Conservation (phyloP, 2,797 vertebrate genomes). For the Chelon labrosus region DNA sequence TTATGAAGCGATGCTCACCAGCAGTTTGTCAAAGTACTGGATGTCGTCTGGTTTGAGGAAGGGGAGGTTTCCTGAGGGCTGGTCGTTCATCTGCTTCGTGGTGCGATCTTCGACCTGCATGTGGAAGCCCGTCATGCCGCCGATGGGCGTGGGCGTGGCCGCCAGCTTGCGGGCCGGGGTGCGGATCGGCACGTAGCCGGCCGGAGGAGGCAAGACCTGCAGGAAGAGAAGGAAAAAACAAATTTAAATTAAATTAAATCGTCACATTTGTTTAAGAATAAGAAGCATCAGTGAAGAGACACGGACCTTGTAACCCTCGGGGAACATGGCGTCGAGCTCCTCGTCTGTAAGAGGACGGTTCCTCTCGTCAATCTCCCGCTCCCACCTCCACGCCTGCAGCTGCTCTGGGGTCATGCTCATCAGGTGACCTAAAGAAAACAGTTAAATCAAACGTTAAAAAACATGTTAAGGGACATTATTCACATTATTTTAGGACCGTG, state of each 20-base stretch:
- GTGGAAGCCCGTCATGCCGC: slow-evolving; percentile 98
- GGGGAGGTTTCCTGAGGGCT: slow-evolving; percentile 97
- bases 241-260: no score
- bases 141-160: slow-evolving; percentile 96
- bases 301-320: slow-evolving; percentile 96
- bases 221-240: neutral
- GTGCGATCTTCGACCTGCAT: slow-evolving; percentile 97
- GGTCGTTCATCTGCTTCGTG: slow-evolving; percentile 97
- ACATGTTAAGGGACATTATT: no score
- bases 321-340: slow-evolving; percentile 98
- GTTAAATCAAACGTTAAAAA: no score
- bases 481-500: no score
- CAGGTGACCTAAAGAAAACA: slow-evolving; percentile 89
- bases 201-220: slow-evolving; percentile 96
- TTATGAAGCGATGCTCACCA: slow-evolving; percentile 83
- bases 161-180: slow-evolving; percentile 97
- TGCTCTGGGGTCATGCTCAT: slow-evolving; percentile 99
- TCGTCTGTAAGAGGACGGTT: slow-evolving; percentile 98
- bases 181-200: slow-evolving; percentile 97
- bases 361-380: slow-evolving; percentile 97
- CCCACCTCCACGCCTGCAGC: slow-evolving; percentile 99
- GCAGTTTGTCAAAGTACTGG: slow-evolving; percentile 98
- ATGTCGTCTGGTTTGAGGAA: slow-evolving; percentile 99
- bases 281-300: neutral
- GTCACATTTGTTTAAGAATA: no score